These are phyloP conservation scores for Chionomys nivalis DNA, from an alignment of 2,113 vertebrate genomes.

Conservation along the genomic window DNA sequence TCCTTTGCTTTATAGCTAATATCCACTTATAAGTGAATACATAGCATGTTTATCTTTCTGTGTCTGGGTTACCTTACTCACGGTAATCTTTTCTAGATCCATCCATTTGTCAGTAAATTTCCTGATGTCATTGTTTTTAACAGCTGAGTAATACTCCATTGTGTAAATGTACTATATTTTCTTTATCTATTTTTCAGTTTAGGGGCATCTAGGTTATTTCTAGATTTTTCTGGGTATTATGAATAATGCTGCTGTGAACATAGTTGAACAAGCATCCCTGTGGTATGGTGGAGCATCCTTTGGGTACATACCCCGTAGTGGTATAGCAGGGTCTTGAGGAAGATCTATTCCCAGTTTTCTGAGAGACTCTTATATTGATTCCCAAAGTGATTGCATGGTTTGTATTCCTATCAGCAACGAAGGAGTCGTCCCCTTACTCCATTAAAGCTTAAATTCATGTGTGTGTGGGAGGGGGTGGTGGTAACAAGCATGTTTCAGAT, in stretches of 20 bases:
- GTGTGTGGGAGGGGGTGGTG: no score
- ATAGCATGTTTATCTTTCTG: not conserved
- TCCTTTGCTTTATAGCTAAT: not conserved
- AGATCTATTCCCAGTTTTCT: not conserved
- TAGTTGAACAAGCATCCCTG: not conserved
- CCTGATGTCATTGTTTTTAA: not conserved
- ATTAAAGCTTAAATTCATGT: not conserved
- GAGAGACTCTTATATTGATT: not conserved
- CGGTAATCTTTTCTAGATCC: not conserved
- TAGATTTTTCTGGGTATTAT: not conserved
- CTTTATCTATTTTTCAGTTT: not conserved
- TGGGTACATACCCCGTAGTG: no score
- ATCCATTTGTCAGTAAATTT: not conserved
- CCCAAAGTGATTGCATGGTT: not conserved
- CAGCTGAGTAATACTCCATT: not conserved
- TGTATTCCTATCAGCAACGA: not conserved
- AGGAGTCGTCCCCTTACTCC: not conserved
- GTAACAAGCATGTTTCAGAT: not conserved
- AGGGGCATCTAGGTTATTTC: not conserved
- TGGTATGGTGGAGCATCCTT: not conserved
- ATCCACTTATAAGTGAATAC: not conserved
- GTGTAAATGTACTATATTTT: not conserved
- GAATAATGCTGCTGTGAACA: not conserved
- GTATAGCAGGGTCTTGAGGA: no score
- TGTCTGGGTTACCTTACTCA: not conserved